phyloP scores from a whole-genome alignment of 35 echinoderm and acorn worm genomes.

The Amphiura filiformis region DNA sequence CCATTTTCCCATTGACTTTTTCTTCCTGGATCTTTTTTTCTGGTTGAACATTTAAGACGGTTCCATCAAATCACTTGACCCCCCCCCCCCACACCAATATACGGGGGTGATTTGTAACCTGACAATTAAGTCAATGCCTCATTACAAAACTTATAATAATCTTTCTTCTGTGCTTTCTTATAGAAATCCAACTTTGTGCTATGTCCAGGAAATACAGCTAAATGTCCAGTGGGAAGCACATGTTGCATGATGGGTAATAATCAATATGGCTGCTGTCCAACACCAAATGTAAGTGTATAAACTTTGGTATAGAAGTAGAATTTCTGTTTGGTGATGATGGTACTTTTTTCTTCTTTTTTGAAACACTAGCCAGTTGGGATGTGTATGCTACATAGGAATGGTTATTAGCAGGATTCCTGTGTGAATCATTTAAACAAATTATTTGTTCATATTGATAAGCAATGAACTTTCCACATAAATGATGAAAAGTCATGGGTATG shows the following conservation, averaged over 20 bases:
- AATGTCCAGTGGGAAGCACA: conserved; percentile 63
- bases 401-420: neutral
- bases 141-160: too few relatives aligned
- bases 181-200: conserved; percentile 9
- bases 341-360: too few relatives aligned
- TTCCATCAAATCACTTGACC: too few relatives aligned
- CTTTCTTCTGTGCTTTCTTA: neutral
- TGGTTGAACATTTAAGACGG: too few relatives aligned
- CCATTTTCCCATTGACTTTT: too few relatives aligned
- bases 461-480: neutral
- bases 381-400: neutral
- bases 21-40: too few relatives aligned
- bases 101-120: too few relatives aligned
- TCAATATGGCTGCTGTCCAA: conserved; percentile 51
- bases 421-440: neutral
- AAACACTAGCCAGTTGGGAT: too few relatives aligned
- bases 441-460: neutral
- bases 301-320: neutral
- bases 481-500: too few relatives aligned
- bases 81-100: too few relatives aligned
- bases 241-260: conserved; percentile 51
- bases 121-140: too few relatives aligned
- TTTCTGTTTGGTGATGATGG: too few relatives aligned
- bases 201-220: conserved; percentile 35
- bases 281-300: neutral